Base-by-base conservation (phyloP, 2,113 vertebrate genomes). In the Anthoscopus minutus region DNA sequence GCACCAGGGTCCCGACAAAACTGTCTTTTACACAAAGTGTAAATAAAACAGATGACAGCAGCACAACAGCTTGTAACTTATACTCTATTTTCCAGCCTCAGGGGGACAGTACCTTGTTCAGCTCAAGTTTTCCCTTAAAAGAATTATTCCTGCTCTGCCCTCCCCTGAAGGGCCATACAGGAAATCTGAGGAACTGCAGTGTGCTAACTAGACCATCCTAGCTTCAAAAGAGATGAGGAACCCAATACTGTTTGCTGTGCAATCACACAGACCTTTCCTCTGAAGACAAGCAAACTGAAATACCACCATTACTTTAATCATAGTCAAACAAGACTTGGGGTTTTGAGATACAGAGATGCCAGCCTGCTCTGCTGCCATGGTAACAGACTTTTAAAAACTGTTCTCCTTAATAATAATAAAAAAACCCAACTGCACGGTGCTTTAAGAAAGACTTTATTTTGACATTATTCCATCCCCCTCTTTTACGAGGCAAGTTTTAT, bases 311-410 rank as follows among this genome's bases (percentile, higher is more conserved):
- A 73, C 94, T 96, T 94, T 94, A 96, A 95, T 94, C 94, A 93
- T 1, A 95, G 72, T 96, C 96, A 96, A 94, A 94, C 88, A 93
- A 92, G 86, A 86, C 83, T 96, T 74, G 38, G 79, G 70, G 57
- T 90, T 96, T 90, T 94, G 95, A 96, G 88, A 86, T 93, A 80
- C 76, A 96, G 91, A 96, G 86, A 95, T 96, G 95, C 95, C 92
- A 96, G 95, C 95, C 96, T 96, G 96, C 91, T 92, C 74, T 90
- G 96, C 94, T 96, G 76, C 95, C 92, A 96, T 96, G 92, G 96
- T 73, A 96, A 96, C 96, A 96, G 96, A 96, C 96, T 96, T 95
- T 95, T 92, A 48, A 96, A 94, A 94, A 95, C 88, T 94, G 88
- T 88, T 94, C 96, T 94, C 33, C 60, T 94, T 96, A 96, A 96